These are phyloP conservation scores for Temnothorax rugatulus DNA, from an alignment of 2,888 invertebrate genomes.

Conservation along the genomic window DNA sequence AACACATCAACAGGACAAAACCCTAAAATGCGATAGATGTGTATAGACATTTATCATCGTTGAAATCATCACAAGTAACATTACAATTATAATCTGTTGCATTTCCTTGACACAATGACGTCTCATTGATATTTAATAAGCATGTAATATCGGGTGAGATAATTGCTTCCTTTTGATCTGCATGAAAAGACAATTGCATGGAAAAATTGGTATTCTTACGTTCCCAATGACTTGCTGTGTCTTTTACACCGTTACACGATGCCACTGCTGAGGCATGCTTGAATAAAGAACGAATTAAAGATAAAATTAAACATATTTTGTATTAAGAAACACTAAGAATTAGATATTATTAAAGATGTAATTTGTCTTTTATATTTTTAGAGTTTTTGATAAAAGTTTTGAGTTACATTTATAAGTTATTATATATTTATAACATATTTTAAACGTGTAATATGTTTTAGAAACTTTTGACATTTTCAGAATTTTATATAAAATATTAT, in stretches of 20 bases:
- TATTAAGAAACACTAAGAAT: neutral
- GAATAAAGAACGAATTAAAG: conserved; percentile 5
- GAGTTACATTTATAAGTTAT: too few relatives aligned
- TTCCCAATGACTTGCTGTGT: conserved; percentile 74
- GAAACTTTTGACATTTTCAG: neutral
- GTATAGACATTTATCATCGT: conserved; percentile 86
- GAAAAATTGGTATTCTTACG: conserved; percentile 73
- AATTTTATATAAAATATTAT: neutral
- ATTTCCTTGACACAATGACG: conserved; percentile 56
- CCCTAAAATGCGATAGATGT: conserved; percentile 90
- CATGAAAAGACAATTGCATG: conserved; percentile 65
- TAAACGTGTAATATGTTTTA: neutral
- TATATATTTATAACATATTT: too few relatives aligned
- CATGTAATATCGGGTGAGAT: conserved; percentile 70
- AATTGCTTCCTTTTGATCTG: conserved; percentile 47
- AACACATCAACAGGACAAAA: conserved; percentile 90
- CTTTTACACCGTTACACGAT: conserved; percentile 57
- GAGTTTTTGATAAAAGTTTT: too few relatives aligned
- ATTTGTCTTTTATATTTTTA: too few relatives aligned
- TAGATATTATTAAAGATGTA: neutral
- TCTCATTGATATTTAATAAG: conserved; percentile 59
- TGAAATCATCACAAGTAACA: conserved; percentile 73
- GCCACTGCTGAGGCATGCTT: conserved; percentile 46
- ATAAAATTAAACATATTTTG: neutral
- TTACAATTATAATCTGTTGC: conserved; percentile 63